Percentiles rank a stretch among this genome's conserved stretches.
Evolutionary conservation across 2,888 invertebrate species (phyloP).

Genomic region (Blomia tropicalis): DNA sequence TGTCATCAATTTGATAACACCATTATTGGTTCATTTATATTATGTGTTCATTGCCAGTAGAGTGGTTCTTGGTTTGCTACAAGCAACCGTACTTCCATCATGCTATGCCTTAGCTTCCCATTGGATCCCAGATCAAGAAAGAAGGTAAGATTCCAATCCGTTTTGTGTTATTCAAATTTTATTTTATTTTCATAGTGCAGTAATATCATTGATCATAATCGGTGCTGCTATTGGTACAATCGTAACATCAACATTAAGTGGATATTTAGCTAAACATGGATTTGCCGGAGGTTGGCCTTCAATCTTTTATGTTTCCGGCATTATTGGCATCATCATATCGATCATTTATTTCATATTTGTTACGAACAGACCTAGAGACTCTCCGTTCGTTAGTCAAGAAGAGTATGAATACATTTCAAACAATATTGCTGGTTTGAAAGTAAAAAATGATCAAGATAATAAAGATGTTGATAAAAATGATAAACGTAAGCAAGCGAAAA

Average conservation of each 20-base stretch:
- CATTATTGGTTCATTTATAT: constrained; percentile 24
- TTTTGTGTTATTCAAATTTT: not conserved
- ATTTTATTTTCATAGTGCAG: constrained; percentile 44
- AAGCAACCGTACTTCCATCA: constrained; percentile 33
- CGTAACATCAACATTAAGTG: constrained; percentile 35
- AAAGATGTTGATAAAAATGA: not conserved
- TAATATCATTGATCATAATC: constrained; percentile 59
- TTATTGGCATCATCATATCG: constrained; percentile 11
- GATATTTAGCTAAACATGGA: constrained; percentile 33
- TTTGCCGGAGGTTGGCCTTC: constrained; percentile 36
- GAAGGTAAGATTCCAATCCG: constrained; percentile 6
- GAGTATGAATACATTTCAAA: constrained; percentile 35
- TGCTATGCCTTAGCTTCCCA: constrained; percentile 68
- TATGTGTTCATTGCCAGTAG: constrained; percentile 25
- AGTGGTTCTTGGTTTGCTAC: constrained; percentile 27
- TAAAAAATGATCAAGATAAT: constrained; percentile 20
- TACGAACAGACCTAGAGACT: constrained; percentile 33
- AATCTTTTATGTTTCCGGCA: constrained; percentile 38
- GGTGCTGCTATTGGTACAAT: constrained; percentile 34
- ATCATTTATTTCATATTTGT: constrained; percentile 28
- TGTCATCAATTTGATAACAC: constrained; percentile 27
- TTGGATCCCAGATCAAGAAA: constrained; percentile 62
- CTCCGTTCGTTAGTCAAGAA: constrained; percentile 33
- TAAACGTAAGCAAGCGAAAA: not conserved
- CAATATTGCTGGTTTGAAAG: constrained; percentile 18